These are phyloP conservation scores for Drosophila athabasca DNA, from an alignment of 1,140 invertebrate species.

Conservation along the genomic window DNA sequence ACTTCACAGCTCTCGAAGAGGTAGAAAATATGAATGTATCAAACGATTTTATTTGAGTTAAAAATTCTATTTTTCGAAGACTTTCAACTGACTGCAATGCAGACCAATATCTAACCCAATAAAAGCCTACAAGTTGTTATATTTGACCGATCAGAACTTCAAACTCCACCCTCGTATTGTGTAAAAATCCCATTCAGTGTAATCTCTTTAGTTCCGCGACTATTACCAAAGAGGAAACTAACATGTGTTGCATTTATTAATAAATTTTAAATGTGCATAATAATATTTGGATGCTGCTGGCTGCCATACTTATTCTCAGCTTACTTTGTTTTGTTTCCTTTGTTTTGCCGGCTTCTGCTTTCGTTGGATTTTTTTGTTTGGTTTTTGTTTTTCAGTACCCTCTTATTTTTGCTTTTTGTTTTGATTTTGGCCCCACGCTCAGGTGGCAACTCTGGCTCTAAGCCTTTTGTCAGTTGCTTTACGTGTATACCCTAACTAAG, in stretches of 20 bases:
- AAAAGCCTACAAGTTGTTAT: no score
- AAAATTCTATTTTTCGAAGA: no score
- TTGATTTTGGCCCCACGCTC: constrained; percentile 33
- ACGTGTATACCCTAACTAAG: background rate
- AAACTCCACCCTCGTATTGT: no score
- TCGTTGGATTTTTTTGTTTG: constrained; percentile 8
- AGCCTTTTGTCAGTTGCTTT: constrained; percentile 41
- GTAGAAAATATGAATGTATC: no score
- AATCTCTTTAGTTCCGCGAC: no score
- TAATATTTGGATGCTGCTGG: background rate
- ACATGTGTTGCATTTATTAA: constrained; percentile 27
- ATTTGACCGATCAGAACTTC: no score
- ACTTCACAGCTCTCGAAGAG: no score
- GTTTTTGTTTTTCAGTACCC: constrained; percentile 1
- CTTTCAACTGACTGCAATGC: no score
- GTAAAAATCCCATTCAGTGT: no score
- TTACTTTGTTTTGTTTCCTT: background rate
- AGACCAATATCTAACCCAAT: no score
- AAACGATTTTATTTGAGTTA: no score
- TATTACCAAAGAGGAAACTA: background rate
- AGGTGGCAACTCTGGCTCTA: constrained; percentile 21
- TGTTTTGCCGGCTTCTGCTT: background rate
- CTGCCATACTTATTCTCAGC: constrained; percentile 7
- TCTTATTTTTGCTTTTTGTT: constrained; percentile 19
- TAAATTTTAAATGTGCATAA: constrained; percentile 29